Conservation (phyloP, 2,113 vertebrate species). For the Camelus dromedarius region DNA sequence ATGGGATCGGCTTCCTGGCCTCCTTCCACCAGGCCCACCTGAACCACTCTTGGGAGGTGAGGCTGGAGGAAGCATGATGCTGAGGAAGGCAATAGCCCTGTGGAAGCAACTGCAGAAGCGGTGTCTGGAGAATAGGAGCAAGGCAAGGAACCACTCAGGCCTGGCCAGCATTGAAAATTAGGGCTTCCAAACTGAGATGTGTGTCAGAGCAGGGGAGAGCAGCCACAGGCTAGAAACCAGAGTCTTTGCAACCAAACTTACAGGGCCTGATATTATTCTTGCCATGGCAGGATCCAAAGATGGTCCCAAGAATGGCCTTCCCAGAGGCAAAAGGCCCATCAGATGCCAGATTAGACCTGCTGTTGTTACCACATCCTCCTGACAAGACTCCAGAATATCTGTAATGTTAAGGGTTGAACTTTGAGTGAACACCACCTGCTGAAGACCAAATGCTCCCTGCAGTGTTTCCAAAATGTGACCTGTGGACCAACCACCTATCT, state of each 20-base stretch:
- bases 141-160: not conserved
- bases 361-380: not conserved
- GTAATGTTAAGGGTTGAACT: not conserved
- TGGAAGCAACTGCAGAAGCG: not conserved
- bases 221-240: not conserved
- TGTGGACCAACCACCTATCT: conserved; percentile 6
- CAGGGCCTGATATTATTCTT: not conserved
- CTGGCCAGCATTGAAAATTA: not conserved
- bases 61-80: not conserved
- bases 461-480: not conserved
- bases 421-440: not conserved
- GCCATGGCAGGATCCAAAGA: not conserved
- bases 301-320: not conserved
- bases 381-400: not conserved
- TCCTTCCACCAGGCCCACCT: not conserved
- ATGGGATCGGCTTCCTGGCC: too few species aligned
- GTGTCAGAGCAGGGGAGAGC: not conserved
- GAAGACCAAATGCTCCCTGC: not conserved
- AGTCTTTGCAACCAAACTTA: not conserved
- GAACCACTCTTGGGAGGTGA: not conserved
- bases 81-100: not conserved
- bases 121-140: not conserved
- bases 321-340: not conserved
- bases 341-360: not conserved
- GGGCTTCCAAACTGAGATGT: not conserved